Conservation (phyloP, 2,113 vertebrate genomes). For the Sialia sialis region DNA sequence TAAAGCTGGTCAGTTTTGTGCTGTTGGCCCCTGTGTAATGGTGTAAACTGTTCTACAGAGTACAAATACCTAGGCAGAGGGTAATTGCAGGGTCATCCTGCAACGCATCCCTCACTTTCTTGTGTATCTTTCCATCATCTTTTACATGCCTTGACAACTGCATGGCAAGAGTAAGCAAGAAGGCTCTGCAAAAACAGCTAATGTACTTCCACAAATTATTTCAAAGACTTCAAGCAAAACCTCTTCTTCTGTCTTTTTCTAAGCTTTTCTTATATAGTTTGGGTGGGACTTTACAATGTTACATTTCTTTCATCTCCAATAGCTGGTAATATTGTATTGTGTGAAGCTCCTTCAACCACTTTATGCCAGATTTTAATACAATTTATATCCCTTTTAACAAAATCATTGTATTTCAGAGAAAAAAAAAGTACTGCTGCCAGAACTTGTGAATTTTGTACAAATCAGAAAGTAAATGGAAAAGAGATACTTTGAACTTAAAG, state of each 20-base stretch:
- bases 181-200: neutral
- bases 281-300: neutral
- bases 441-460: neutral
- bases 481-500: neutral
- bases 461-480: neutral
- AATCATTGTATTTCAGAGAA: neutral
- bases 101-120: neutral
- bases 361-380: neutral
- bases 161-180: neutral
- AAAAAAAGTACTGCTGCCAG: neutral
- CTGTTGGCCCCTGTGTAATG: neutral
- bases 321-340: neutral
- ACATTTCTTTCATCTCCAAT: neutral
- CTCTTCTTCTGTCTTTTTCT: neutral
- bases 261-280: neutral
- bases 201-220: neutral
- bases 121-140: neutral
- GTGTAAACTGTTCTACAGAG: neutral
- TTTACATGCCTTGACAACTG: neutral
- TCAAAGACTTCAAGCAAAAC: neutral
- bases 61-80: neutral
- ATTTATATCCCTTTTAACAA: neutral
- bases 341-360: neutral
- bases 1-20: neutral
- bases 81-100: neutral